phyloP scores from a whole-genome alignment of 1,140 invertebrate genomes.

The Dolichoris vasculosae region DNA sequence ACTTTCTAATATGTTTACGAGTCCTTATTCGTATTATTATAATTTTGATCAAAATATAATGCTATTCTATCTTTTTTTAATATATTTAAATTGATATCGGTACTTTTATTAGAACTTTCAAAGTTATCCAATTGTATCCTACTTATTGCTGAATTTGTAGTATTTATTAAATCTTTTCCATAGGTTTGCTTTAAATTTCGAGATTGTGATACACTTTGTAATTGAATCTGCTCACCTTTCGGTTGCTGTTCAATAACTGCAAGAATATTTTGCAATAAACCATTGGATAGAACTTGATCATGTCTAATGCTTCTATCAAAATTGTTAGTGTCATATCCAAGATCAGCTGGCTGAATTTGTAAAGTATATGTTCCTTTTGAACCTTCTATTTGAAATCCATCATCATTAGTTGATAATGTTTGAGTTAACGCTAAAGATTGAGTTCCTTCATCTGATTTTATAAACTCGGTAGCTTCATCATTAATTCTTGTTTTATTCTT shows the following conservation, averaged over 20 bases:
- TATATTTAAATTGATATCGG: constrained; percentile 39
- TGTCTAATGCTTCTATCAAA: constrained; percentile 76
- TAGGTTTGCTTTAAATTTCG: constrained; percentile 61
- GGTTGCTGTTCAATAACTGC: constrained; percentile 82
- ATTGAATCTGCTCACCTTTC: constrained; percentile 57
- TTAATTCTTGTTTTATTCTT: constrained; percentile 55
- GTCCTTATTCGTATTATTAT: constrained; percentile 60
- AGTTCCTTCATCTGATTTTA: constrained; percentile 62
- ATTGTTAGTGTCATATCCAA: constrained; percentile 65
- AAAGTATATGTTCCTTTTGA: constrained; percentile 81
- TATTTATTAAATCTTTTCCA: constrained; percentile 56
- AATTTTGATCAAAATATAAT: constrained; percentile 64
- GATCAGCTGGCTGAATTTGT: constrained; percentile 82
- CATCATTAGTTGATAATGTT: constrained; percentile 56
- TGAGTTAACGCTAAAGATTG: constrained; percentile 64
- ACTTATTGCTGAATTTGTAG: constrained; percentile 50
- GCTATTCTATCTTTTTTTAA: constrained; percentile 59
- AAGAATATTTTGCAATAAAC: constrained; percentile 85
- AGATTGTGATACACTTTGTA: constrained; percentile 60
- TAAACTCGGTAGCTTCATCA: constrained; percentile 64
- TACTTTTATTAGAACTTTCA: constrained; percentile 21
- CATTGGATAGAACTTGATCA: constrained; percentile 84
- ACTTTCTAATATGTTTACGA: constrained; percentile 56
- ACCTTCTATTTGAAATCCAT: constrained; percentile 79
- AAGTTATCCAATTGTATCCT: constrained; percentile 52